Evolutionary conservation across 2,888 invertebrate species (phyloP).

Genomic region (Entomobrya proxima): DNA sequence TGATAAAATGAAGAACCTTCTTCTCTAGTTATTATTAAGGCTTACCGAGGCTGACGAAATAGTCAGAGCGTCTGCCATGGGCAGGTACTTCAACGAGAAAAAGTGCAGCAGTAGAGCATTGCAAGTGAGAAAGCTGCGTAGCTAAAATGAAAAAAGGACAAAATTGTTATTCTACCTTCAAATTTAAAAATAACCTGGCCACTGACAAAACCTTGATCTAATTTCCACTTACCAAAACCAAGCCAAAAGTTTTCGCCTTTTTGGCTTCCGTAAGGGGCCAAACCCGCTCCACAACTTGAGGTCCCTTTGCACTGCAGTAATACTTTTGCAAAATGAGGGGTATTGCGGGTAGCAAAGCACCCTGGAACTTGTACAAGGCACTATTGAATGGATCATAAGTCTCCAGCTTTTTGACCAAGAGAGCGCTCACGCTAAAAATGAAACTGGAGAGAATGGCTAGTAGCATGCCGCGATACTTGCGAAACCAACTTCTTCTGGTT

Average conservation of each 20-base stretch:
- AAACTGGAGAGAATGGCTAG: slow-evolving; percentile 44
- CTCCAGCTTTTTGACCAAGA: slow-evolving; percentile 64
- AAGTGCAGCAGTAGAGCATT: slow-evolving; percentile 66
- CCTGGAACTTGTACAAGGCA: slow-evolving; percentile 70
- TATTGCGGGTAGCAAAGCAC: slow-evolving; percentile 61
- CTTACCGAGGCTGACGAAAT: slow-evolving; percentile 58
- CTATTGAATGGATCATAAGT: slow-evolving; percentile 64
- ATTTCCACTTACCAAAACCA: slow-evolving; percentile 59
- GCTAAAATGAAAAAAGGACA: slow-evolving; percentile 44
- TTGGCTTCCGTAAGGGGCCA: slow-evolving; percentile 54
- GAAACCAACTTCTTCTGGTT: not conserved
- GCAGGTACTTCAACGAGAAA: slow-evolving; percentile 62
- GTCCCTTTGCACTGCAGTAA: slow-evolving; percentile 38
- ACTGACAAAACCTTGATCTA: slow-evolving; percentile 13
- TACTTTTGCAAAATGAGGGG: slow-evolving; percentile 51
- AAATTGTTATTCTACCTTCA: not conserved
- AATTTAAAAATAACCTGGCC: not conserved
- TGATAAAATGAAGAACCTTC: too few species aligned
- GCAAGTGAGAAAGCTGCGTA: slow-evolving; percentile 69
- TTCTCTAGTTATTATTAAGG: not conserved
- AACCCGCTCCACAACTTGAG: slow-evolving; percentile 7
- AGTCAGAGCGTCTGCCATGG: slow-evolving; percentile 66
- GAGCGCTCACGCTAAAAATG: slow-evolving; percentile 54
- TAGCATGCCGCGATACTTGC: slow-evolving; percentile 54
- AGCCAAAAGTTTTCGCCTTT: slow-evolving; percentile 29